These are phyloP conservation scores for Hiodon alosoides DNA, from an alignment of 2,113 vertebrate genomes.

Conservation along the genomic window DNA sequence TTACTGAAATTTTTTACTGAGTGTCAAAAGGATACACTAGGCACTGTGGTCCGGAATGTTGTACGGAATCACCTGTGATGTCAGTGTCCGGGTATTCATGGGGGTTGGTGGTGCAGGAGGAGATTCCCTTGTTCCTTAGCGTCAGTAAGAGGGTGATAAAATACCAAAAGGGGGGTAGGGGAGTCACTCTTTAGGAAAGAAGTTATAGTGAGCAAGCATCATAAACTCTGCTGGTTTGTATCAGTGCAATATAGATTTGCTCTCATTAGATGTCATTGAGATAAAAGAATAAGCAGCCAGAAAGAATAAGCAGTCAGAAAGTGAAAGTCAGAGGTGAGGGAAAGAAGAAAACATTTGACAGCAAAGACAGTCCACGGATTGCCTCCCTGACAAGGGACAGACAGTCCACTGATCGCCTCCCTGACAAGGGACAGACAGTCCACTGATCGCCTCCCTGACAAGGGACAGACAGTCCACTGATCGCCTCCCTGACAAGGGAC, in stretches of 20 bases:
- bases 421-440: no score
- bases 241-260: no score
- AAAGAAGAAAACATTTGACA: not conserved
- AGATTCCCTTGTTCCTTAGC: not conserved
- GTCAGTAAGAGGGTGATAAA: not conserved
- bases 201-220: not conserved
- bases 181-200: not conserved
- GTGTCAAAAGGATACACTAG: conserved; percentile 47
- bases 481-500: no score
- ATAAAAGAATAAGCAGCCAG: no score
- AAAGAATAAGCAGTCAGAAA: no score
- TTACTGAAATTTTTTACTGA: conserved; percentile 46
- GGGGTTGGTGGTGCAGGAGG: no score
- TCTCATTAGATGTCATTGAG: no score
- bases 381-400: not conserved
- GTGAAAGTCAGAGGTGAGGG: not conserved
- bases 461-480: no score
- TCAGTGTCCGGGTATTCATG: conserved; percentile 52
- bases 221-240: no score
- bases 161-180: not conserved
- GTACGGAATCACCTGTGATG: conserved; percentile 37
- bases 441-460: no score
- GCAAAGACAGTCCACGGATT: not conserved
- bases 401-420: no score
- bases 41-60: conserved; percentile 28